Evolutionary conservation across 2,113 vertebrate species (phyloP), one percentile per base, ranked within the genome.

Genomic region (Oncorhynchus masou): DNA sequence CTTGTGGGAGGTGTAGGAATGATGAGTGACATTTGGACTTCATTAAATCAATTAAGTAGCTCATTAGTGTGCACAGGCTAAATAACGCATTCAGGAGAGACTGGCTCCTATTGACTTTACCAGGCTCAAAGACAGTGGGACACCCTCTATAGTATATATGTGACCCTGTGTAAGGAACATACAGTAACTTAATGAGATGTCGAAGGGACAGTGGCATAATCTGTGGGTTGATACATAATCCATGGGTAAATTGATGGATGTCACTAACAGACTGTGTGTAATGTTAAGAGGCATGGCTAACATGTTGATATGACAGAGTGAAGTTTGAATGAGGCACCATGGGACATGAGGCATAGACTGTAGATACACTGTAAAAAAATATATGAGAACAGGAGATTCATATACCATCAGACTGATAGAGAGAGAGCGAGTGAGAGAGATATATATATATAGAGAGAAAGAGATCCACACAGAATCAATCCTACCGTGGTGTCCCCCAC

Each of bases 1-100:
- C 64, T 24, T 6, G 27, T 20, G 75, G 45, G 72, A 78, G 76
- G 69, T 70, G 73, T 71, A 25, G 45, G 66, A 64, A 39, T 74
- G 66, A 81, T 73, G 77, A 78, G 65, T 79, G 76, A 79, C 76
- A 83, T 81, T 82, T 82, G 78, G 71, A 81, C 83, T 82, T 79
- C 78, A 73, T 81, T 85, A 79, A 88, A 81, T 84, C 75, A 82
- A 80, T 86, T 80, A 85, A 75, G 67, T 19, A 76, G 54, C 76
- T 80, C 79, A 84, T 83, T 84, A 82, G 82, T 78, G 81, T 76
- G 59, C 71, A 39, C 29, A 67, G 57, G 69, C 65, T 60, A 81
- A 88, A 83, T 77, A 82, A 68, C 75, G 59, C 70, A 68, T 54
- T 73, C 74, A 78, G 45, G 24, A 62, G 31, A 45, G 48, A 49